A percentile compares a stretch with the other conserved stretches of the same genome.
These are phyloP conservation scores for Apotomis capreana DNA, from an alignment of 2,888 invertebrate species.

Conservation along the genomic window DNA sequence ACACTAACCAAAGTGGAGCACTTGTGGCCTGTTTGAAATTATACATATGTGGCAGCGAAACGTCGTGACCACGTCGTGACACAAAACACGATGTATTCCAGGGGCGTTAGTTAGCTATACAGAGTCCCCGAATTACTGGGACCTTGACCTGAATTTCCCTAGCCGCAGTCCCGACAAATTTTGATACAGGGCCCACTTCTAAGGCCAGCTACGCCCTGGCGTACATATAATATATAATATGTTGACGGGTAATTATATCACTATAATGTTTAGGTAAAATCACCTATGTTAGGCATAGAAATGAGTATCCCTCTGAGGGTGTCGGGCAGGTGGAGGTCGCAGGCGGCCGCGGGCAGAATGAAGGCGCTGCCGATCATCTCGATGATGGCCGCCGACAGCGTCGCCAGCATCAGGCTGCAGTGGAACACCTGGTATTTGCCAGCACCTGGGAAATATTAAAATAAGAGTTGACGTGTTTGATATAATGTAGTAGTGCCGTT, in stretches of 20 bases:
- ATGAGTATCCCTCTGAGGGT: conserved; percentile 86
- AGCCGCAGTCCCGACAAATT: no score
- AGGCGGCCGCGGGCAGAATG: conserved; percentile 87
- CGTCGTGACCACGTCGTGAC: no score
- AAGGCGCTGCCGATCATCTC: conserved; percentile 84
- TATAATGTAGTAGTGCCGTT: neutral
- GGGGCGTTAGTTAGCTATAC: no score
- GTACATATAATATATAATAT: no score
- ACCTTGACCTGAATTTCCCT: no score
- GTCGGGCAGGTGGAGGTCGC: conserved; percentile 85
- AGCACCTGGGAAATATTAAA: conserved; percentile 55
- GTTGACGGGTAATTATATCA: no score
- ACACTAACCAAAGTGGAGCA: no score
- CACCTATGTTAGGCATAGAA: conserved; percentile 86
- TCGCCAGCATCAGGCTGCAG: conserved; percentile 63
- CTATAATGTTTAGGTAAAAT: neutral
- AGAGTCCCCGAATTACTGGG: no score
- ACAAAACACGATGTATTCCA: no score
- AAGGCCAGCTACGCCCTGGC: no score
- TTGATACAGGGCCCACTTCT: no score
- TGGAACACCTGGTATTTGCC: conserved; percentile 71
- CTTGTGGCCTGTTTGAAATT: no score
- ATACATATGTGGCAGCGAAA: conserved; percentile 49
- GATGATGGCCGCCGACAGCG: conserved; percentile 61
- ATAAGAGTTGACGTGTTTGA: conserved; percentile 25